phyloP scores from a whole-genome alignment of 2,888 invertebrate species.

The Noctua janthina region DNA sequence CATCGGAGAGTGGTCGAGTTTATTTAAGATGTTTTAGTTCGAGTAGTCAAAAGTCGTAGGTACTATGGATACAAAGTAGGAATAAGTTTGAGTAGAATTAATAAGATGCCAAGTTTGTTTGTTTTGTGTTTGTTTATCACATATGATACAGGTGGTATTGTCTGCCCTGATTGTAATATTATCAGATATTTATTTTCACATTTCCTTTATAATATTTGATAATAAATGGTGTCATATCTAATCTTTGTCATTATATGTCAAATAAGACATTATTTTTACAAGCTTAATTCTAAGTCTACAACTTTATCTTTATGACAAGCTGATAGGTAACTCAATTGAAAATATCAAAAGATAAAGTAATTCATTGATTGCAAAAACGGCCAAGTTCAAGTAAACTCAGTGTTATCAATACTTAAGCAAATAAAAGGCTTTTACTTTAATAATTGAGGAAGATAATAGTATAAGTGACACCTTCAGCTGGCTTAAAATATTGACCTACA shows the following conservation, averaged over 20 bases:
- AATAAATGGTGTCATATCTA: conserved; percentile 1
- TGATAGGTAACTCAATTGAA: conserved; percentile 1
- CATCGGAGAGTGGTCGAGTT: not conserved
- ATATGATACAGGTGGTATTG: not conserved
- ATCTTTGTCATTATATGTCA: not conserved
- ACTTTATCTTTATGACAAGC: conserved; percentile 24
- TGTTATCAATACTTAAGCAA: not conserved
- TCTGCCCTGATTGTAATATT: not conserved
- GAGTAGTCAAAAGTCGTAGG: too few species aligned
- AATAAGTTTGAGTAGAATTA: not conserved
- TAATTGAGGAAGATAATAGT: not conserved
- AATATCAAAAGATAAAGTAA: conserved; percentile 23
- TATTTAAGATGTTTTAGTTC: too few species aligned
- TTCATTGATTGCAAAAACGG: conserved; percentile 23
- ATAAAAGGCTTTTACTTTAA: not conserved
- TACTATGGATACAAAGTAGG: not conserved
- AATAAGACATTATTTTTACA: not conserved
- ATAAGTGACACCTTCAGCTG: not conserved
- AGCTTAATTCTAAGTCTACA: not conserved
- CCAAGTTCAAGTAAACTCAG: conserved; percentile 46
- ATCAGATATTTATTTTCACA: not conserved
- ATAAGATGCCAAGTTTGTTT: not conserved
- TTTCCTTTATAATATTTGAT: not conserved
- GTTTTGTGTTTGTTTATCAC: not conserved
- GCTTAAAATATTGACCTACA: not conserved